These are phyloP conservation scores for Drosophila serrata DNA, from an alignment of 1,140 invertebrate species.

Conservation along the genomic window DNA sequence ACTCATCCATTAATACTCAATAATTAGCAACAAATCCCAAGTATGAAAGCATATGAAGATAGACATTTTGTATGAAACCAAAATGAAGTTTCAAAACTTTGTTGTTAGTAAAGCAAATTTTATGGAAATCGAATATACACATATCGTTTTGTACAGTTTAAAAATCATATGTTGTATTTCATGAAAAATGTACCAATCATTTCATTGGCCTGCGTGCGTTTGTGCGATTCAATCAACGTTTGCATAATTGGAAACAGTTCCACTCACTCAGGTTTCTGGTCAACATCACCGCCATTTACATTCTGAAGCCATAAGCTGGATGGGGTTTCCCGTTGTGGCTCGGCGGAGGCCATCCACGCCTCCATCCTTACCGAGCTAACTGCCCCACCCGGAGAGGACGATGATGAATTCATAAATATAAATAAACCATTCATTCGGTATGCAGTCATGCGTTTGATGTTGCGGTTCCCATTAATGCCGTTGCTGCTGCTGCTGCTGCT, in stretches of 20 bases:
- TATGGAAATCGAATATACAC: not conserved
- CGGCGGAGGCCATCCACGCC: not conserved
- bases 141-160: not conserved
- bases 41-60: not conserved
- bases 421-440: conserved; percentile 71
- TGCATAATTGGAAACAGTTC: conserved; percentile 16
- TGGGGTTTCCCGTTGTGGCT: conserved; percentile 4
- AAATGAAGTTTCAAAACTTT: not conserved
- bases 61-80: not conserved
- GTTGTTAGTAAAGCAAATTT: not conserved
- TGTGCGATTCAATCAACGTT: conserved; percentile 13
- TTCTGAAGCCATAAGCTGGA: conserved; percentile 10
- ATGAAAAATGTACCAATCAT: conserved; percentile 6
- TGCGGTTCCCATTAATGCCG: conserved; percentile 34
- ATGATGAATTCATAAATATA: conserved; percentile 82
- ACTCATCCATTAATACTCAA: too few relatives aligned
- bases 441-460: conserved; percentile 71
- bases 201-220: conserved; percentile 8
- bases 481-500: conserved; percentile 14
- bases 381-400: conserved; percentile 16
- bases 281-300: conserved; percentile 17
- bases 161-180: conserved; percentile 5
- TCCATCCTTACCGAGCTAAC: conserved; percentile 12
- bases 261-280: conserved; percentile 15
- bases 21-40: too few relatives aligned